Evolutionary conservation across 2,888 invertebrate genomes (phyloP).

Genomic region (Oscheius sp.): DNA sequence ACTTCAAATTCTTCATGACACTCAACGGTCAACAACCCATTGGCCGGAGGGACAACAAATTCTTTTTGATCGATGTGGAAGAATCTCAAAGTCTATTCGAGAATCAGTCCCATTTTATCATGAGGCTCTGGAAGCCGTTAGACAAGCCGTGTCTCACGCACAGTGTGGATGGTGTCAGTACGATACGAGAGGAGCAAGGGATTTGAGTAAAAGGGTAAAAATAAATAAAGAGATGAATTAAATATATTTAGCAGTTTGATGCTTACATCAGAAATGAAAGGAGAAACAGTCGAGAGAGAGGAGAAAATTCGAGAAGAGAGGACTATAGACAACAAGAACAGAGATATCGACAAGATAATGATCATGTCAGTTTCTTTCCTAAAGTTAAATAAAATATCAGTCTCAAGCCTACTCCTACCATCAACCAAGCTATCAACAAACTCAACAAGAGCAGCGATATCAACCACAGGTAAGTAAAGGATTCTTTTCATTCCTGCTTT

Average conservation of each 20-base stretch:
- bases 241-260: conserved; percentile 13
- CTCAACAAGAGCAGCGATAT: neutral
- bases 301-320: conserved; percentile 10
- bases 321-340: neutral
- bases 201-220: conserved; percentile 14
- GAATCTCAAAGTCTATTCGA: conserved; percentile 33
- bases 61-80: conserved; percentile 44
- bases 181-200: conserved; percentile 27
- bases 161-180: conserved; percentile 48
- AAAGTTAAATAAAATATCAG: neutral
- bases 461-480: neutral
- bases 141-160: conserved; percentile 32
- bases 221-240: neutral
- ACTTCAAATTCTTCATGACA: conserved; percentile 38
- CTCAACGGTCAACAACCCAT: conserved; percentile 22
- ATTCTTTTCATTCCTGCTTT: neutral
- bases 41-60: conserved; percentile 36
- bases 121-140: conserved; percentile 25
- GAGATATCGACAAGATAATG: neutral
- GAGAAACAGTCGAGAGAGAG: conserved; percentile 4
- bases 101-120: conserved; percentile 13
- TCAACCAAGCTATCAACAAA: conserved; percentile 6
- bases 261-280: conserved; percentile 18
- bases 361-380: neutral
- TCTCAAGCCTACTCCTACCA: neutral